These are phyloP conservation scores for Andrena chrysosceles DNA, from an alignment of 2,888 invertebrate species.

Conservation along the genomic window DNA sequence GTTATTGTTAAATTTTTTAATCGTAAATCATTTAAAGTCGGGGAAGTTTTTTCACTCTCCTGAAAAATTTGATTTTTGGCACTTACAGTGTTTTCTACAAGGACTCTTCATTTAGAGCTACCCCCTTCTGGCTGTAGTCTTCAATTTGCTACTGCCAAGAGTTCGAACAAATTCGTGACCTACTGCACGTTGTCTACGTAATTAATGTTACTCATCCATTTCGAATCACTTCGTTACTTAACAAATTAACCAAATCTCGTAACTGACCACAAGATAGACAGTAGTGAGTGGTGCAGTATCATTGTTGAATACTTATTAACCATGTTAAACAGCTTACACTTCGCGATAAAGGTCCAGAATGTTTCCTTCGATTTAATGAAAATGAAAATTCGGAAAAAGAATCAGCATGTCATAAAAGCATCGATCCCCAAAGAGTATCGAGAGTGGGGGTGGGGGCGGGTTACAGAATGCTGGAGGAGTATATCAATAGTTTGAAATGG, in stretches of 20 bases:
- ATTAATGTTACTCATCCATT: constrained; percentile 2
- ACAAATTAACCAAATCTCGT: neutral
- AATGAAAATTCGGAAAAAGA: neutral
- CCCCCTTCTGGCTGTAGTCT: neutral
- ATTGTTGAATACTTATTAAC: neutral
- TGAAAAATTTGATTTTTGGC: no score
- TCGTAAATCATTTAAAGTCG: no score
- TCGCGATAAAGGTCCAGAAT: constrained; percentile 31
- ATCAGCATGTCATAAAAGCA: constrained; percentile 70
- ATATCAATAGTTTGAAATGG: constrained; percentile 42
- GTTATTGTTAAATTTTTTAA: no score
- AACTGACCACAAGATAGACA: neutral
- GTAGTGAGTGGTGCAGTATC: neutral
- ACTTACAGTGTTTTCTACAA: no score
- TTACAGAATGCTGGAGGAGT: constrained; percentile 47
- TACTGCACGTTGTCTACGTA: neutral
- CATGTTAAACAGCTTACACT: neutral
- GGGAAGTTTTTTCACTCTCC: no score
- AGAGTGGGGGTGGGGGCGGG: constrained; percentile 12
- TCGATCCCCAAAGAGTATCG: constrained; percentile 31
- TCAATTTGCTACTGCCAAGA: neutral
- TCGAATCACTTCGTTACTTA: neutral
- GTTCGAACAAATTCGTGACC: constrained; percentile 19
- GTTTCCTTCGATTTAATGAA: constrained; percentile 29
- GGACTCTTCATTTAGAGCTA: no score